Evolutionary conservation across 2,797 vertebrate species (phyloP).

Genomic region (Helostoma temminkii): DNA sequence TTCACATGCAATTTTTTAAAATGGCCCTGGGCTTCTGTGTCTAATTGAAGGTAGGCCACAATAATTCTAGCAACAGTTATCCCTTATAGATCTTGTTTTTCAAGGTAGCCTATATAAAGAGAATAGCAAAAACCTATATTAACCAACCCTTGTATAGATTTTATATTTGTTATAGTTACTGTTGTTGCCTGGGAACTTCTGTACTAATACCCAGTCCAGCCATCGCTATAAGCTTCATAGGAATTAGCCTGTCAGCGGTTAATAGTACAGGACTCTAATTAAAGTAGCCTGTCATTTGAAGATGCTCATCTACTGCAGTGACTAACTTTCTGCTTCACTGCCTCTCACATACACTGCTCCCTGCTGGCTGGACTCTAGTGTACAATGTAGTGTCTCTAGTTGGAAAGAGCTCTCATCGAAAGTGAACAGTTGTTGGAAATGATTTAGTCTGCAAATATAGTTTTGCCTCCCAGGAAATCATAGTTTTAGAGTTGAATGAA

Average conservation of each 20-base stretch:
- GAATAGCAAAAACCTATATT: neutral
- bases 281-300: constrained; percentile 14
- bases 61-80: constrained; percentile 18
- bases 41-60: constrained; percentile 34
- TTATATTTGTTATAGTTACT: constrained; percentile 13
- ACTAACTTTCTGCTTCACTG: neutral
- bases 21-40: constrained; percentile 17
- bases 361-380: constrained; percentile 29
- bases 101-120: neutral
- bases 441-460: constrained; percentile 35
- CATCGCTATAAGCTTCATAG: neutral
- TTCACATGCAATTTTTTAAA: constrained; percentile 47
- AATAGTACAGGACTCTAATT: constrained; percentile 26
- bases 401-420: constrained; percentile 43
- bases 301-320: neutral
- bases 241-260: constrained; percentile 14
- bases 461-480: constrained; percentile 17
- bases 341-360: neutral
- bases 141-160: constrained; percentile 13
- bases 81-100: neutral
- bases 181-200: neutral
- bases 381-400: constrained; percentile 19
- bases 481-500: constrained; percentile 46
- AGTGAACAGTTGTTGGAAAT: constrained; percentile 28
- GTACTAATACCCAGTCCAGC: neutral